Percentiles rank a stretch among this genome's conserved stretches.
phyloP scores from a whole-genome alignment of 2,113 vertebrate genomes.

The Rhynchomys soricoides region DNA sequence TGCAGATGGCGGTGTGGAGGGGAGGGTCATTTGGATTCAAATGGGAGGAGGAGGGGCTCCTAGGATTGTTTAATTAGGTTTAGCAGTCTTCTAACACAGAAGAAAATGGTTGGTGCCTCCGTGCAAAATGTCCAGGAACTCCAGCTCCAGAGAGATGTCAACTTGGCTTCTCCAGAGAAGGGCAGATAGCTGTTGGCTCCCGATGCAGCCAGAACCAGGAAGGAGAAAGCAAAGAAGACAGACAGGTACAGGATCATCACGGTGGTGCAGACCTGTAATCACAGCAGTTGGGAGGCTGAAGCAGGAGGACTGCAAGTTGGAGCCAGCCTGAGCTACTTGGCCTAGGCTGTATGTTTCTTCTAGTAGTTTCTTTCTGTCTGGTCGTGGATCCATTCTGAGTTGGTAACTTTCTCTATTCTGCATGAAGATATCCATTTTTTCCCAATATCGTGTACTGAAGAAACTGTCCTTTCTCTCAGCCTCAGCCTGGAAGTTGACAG shows the following conservation, averaged over 20 bases:
- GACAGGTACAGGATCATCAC: not conserved
- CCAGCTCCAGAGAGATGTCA: slow-evolving; percentile 80
- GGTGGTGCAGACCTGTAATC: not conserved
- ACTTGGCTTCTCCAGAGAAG: slow-evolving; percentile 72
- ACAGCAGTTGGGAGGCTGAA: not conserved
- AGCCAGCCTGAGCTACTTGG: not conserved
- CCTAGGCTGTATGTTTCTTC: not conserved
- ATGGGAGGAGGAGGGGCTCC: slow-evolving; percentile 81
- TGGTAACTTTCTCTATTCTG: not conserved
- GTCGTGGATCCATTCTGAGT: not conserved
- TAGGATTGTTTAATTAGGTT: slow-evolving; percentile 88
- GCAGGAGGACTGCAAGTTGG: not conserved
- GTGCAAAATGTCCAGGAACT: slow-evolving; percentile 77
- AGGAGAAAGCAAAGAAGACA: not conserved
- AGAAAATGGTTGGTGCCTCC: slow-evolving; percentile 81
- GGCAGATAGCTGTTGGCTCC: slow-evolving; percentile 61
- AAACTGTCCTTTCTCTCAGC: not conserved
- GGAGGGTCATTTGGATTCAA: slow-evolving; percentile 87
- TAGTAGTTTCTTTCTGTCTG: not conserved
- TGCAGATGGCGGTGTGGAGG: not conserved
- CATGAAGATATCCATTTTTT: not conserved
- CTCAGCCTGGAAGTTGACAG: not conserved
- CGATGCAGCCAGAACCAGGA: slow-evolving; percentile 66
- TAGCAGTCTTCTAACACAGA: slow-evolving; percentile 84
- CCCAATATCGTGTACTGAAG: not conserved